Evolutionary conservation across 2,797 vertebrate species (phyloP).

Genomic region (Strix occidentalis): DNA sequence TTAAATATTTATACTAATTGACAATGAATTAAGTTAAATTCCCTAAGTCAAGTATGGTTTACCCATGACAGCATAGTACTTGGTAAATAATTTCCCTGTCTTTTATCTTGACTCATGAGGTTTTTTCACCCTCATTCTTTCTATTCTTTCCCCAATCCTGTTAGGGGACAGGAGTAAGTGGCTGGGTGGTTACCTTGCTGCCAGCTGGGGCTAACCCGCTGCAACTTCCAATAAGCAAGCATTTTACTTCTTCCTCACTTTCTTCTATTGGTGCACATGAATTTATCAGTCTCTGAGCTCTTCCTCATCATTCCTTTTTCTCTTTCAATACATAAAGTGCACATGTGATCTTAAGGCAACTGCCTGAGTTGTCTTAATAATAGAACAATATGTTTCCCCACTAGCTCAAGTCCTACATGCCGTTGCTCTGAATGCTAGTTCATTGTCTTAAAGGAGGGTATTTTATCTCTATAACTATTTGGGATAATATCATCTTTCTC

Average conservation of each 20-base stretch:
- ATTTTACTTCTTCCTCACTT: neutral
- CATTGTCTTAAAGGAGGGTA: neutral
- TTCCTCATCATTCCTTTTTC: neutral
- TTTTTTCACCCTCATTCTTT: neutral
- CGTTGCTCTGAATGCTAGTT: neutral
- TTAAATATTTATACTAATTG: neutral
- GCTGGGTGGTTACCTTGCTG: neutral
- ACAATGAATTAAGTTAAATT: neutral
- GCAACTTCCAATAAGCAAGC: neutral
- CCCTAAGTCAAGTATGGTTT: neutral
- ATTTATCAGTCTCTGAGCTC: neutral
- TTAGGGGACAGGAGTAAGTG: rapidly evolving
- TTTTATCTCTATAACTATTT: too few species aligned
- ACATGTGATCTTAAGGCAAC: neutral
- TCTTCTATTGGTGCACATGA: rapidly evolving
- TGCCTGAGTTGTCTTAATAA: neutral
- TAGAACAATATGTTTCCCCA: neutral
- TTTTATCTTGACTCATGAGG: neutral
- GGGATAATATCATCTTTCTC: neutral
- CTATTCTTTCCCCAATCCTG: neutral
- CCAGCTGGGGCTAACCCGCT: neutral
- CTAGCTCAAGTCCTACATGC: neutral
- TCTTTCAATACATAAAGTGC: neutral
- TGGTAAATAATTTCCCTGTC: neutral
- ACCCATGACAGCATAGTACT: neutral